Conservation (phyloP, 2,113 vertebrate genomes). For the Pterocles burchelli region DNA sequence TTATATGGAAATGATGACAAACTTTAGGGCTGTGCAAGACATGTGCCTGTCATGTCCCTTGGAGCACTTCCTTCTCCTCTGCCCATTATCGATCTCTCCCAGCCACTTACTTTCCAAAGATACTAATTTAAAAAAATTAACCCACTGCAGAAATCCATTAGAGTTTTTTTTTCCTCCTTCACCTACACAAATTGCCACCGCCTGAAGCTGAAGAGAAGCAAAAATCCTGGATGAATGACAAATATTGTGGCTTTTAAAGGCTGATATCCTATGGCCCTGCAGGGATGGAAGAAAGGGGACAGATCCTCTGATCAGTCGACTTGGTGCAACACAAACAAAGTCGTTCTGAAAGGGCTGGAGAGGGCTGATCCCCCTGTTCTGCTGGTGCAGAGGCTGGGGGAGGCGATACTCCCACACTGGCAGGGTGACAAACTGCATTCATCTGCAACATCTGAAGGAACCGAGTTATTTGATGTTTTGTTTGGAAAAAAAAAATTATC, state of each 20-base stretch:
- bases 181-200: not conserved
- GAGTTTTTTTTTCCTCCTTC: not conserved
- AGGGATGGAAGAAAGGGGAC: not conserved
- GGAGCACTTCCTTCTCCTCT: not conserved
- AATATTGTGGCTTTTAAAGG: not conserved
- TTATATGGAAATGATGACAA: not conserved
- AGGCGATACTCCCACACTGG: not conserved
- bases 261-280: not conserved
- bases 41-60: not conserved
- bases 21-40: not conserved
- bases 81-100: not conserved
- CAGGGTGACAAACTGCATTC: not conserved
- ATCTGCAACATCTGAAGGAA: constrained; percentile 28
- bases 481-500: not conserved
- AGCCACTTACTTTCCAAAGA: not conserved
- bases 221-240: not conserved
- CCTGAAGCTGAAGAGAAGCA: not conserved
- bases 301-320: not conserved
- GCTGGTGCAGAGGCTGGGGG: not conserved
- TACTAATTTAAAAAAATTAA: not conserved
- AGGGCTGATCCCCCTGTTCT: not conserved
- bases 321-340: not conserved
- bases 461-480: not conserved
- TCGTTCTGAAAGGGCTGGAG: not conserved
- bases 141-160: not conserved